Evolutionary conservation across 2,888 invertebrate genomes (phyloP), one percentile per base, ranked within the genome.

Genomic region (Lumbricus terrestris): DNA sequence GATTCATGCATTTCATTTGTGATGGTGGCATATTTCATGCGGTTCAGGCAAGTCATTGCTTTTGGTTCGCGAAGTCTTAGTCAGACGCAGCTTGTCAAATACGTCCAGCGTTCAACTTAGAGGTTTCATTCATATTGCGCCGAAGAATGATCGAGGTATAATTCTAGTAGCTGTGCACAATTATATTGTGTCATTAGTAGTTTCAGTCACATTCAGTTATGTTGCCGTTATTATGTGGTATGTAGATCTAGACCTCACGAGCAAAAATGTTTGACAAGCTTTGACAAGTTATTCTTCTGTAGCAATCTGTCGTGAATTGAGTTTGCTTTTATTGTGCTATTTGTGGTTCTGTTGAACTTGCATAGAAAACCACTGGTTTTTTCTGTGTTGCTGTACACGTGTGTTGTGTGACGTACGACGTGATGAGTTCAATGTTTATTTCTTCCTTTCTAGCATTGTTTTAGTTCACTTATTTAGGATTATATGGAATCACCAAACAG

Each of bases 31-130:
- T n/a, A 11, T 69, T 69, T n/a, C 69, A 69, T 11, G 69, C 16
- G 69, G 69, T 35, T 35, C 85, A 85, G 85, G 85, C 85, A 85
- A 37, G 37, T 85, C 85, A 85, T 20, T 85, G 85, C 85, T 85
- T 37, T 85, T 37, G 85, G 85, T 85, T 85, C 85, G 85, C 20
- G 85, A 85, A 85, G n/a, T 85, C 6, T 85, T 85, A 85, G 85
- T 37, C 34, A 85, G 85, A 15, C 85, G 37, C 37, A 85, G 85
- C 85, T 85, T 85, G 85, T 85, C 85, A 34, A 85, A 85, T 23
- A 85, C 85, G 34, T 85, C 85, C 85, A 85, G 85, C n/a, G 85
- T 85, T 85, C 85, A 85, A 37, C 34, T 85, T 34, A 34, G 34
- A 35, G 37, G 37, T 37, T 35, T 85, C 85, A 35, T 85, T 35